These are phyloP conservation scores for Pygoscelis antarcticus DNA, from an alignment of 2,113 vertebrate species.

Conservation along the genomic window DNA sequence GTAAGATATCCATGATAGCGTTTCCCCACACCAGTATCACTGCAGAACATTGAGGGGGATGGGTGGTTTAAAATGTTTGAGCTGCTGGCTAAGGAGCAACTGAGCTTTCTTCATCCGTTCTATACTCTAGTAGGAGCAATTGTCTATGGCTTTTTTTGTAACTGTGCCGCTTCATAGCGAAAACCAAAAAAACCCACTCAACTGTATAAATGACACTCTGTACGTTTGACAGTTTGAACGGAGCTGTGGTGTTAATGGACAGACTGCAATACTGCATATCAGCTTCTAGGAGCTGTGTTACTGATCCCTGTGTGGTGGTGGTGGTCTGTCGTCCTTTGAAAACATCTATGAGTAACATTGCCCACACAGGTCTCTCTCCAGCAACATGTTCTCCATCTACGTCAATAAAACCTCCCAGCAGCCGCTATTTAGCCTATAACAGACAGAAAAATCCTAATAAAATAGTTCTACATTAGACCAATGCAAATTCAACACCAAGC, in stretches of 20 bases:
- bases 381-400: not conserved
- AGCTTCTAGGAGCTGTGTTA: not conserved
- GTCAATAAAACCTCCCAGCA: not conserved
- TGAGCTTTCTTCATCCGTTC: not conserved
- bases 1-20: accelerated
- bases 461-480: not conserved
- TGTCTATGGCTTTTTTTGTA: not conserved
- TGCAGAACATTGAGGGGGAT: not conserved
- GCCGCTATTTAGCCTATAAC: not conserved
- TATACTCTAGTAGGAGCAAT: not conserved
- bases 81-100: not conserved
- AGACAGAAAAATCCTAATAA: not conserved
- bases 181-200: not conserved
- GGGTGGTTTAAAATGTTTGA: not conserved
- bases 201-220: not conserved
- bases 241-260: not conserved
- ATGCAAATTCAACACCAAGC: not conserved
- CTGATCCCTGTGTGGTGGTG: no score
- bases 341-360: not conserved
- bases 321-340: not conserved
- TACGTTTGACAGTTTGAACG: not conserved
- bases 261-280: not conserved
- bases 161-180: not conserved
- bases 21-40: not conserved
- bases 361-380: not conserved